Evolutionary conservation across 2,113 vertebrate species (phyloP).

Genomic region (Triplophysa siluroides): DNA sequence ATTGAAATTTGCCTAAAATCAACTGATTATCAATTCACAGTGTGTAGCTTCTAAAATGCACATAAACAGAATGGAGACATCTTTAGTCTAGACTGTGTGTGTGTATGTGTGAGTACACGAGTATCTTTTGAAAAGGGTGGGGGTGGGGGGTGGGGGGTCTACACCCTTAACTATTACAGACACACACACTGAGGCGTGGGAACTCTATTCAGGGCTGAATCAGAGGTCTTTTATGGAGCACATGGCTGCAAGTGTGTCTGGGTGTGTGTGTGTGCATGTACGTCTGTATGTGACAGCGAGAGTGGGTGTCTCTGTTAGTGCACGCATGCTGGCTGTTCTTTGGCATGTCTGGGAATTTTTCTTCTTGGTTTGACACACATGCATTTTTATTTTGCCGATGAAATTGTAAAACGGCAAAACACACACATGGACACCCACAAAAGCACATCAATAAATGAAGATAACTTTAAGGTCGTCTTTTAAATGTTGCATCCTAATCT

Average conservation of each 20-base stretch:
- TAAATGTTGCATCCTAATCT: background rate
- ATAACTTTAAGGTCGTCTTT: background rate
- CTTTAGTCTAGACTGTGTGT: slow-evolving; percentile 47
- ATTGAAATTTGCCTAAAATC: slow-evolving; percentile 6
- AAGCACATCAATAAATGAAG: background rate
- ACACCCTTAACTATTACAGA: slow-evolving; percentile 69
- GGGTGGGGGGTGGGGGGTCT: slow-evolving; percentile 40
- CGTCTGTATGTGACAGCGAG: slow-evolving; percentile 44
- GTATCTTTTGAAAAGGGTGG: slow-evolving; percentile 59
- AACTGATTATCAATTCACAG: slow-evolving; percentile 14
- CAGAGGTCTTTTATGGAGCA: slow-evolving; percentile 74
- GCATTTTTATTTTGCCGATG: background rate
- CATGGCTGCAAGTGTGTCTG: slow-evolving; percentile 72
- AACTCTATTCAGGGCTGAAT: slow-evolving; percentile 75
- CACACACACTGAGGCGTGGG: slow-evolving; percentile 77
- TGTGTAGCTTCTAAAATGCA: slow-evolving; percentile 18
- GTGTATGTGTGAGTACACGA: slow-evolving; percentile 54
- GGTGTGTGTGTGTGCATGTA: slow-evolving; percentile 49
- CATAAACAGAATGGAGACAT: slow-evolving; percentile 47
- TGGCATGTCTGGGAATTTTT: slow-evolving; percentile 27
- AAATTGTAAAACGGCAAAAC: background rate
- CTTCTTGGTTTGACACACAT: slow-evolving; percentile 3
- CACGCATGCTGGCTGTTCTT: slow-evolving; percentile 19
- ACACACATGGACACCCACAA: background rate
- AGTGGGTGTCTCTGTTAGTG: slow-evolving; percentile 47